Conservation (phyloP, 2,888 invertebrate species). For the Plemyria rubiginata region DNA sequence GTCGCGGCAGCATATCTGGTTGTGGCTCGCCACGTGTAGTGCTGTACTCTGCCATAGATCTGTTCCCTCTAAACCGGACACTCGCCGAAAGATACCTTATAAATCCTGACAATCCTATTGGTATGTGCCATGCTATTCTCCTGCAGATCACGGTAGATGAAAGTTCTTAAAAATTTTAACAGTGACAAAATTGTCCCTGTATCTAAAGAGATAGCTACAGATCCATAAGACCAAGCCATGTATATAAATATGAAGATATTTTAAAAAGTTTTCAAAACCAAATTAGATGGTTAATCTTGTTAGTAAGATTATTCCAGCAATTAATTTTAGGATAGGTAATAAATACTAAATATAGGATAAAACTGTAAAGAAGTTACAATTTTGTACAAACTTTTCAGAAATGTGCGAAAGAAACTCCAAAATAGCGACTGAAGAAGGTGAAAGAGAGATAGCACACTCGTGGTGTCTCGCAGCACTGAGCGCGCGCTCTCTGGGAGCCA, state of each 20-base stretch:
- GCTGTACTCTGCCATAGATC: constrained; percentile 89
- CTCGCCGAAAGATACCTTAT: constrained; percentile 93
- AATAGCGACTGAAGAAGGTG: constrained; percentile 89
- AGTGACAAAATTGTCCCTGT: too few species aligned
- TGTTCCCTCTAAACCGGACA: constrained; percentile 92
- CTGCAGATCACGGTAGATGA: too few species aligned
- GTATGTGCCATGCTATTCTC: constrained; percentile 50
- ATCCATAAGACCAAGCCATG: too few species aligned
- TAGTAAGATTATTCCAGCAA: too few species aligned
- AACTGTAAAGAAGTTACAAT: too few species aligned
- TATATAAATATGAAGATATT: too few species aligned
- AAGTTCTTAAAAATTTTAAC: too few species aligned
- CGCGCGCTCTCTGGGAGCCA: constrained; percentile 76
- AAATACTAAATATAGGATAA: too few species aligned
- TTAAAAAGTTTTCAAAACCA: too few species aligned
- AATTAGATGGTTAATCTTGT: too few species aligned
- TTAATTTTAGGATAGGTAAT: too few species aligned
- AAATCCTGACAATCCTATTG: constrained; percentile 77
- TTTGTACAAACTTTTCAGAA: constrained; percentile 54
- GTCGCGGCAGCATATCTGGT: constrained; percentile 77
- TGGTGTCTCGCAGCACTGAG: constrained; percentile 94
- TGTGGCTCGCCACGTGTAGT: constrained; percentile 86
- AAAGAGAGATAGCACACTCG: constrained; percentile 93
- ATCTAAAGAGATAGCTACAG: too few species aligned
- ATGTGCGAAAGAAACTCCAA: constrained; percentile 94